Conservation (phyloP, 2,113 vertebrate species). For the Neomonachus schauinslandi region DNA sequence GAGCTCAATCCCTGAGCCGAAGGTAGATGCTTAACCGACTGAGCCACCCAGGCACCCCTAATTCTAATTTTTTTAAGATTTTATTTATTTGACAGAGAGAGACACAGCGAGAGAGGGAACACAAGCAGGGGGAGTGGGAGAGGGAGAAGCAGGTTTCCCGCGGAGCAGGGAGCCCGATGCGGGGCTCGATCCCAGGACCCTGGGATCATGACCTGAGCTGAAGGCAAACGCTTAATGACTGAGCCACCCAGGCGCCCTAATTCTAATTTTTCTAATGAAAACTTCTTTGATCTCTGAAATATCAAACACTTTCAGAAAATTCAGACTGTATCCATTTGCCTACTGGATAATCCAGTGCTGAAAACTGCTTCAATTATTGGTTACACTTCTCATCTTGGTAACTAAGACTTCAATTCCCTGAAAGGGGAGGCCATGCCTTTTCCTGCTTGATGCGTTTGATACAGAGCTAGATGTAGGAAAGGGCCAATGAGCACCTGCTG, state of each 20-base stretch:
- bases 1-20: too few relatives aligned
- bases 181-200: too few relatives aligned
- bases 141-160: too few relatives aligned
- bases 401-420: not conserved
- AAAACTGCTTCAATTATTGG: not conserved
- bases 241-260: not conserved
- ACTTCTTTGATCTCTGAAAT: conserved; percentile 8
- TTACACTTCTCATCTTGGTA: not conserved
- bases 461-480: not conserved
- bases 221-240: not conserved
- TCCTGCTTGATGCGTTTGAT: not conserved
- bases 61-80: not conserved
- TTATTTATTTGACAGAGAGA: too few relatives aligned
- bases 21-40: too few relatives aligned
- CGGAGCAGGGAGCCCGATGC: too few relatives aligned
- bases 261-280: not conserved
- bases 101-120: too few relatives aligned
- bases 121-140: too few relatives aligned
- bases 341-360: not conserved
- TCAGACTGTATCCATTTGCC: not conserved
- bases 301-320: not conserved
- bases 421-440: not conserved
- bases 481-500: not conserved
- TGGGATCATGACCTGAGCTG: not conserved
- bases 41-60: not conserved